Evolutionary conservation across 1,140 invertebrate genomes (phyloP).

Genomic region (Sarcophaga peregrina): DNA sequence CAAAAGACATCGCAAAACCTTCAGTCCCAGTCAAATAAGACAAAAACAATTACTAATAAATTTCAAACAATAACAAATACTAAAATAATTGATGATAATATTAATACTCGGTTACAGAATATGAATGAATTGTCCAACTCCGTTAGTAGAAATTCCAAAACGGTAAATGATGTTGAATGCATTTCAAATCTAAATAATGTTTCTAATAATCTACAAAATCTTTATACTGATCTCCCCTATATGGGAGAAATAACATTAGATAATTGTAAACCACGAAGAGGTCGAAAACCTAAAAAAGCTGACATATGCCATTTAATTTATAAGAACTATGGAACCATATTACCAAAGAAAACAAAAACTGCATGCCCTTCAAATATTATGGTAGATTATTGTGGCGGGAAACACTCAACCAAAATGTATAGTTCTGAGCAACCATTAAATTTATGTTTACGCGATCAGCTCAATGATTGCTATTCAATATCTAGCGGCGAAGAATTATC

Average conservation of each 20-base stretch:
- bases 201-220: conserved; percentile 57
- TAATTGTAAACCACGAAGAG: conserved; percentile 83
- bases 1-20: background rate
- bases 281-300: conserved; percentile 88
- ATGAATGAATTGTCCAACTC: background rate
- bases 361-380: background rate
- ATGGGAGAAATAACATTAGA: conserved; percentile 91
- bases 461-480: conserved; percentile 59
- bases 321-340: conserved; percentile 89
- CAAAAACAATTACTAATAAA: background rate
- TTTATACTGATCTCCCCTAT: conserved; percentile 86
- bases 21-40: background rate
- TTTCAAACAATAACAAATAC: background rate
- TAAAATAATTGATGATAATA: conserved; percentile 26
- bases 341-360: conserved; percentile 67
- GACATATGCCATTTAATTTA: conserved; percentile 92
- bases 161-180: background rate
- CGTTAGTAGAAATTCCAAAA: background rate
- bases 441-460: conserved; percentile 77
- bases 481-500: conserved; percentile 53
- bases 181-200: background rate
- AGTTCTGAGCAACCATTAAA: conserved; percentile 79
- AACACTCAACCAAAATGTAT: background rate
- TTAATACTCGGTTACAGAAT: conserved; percentile 39
- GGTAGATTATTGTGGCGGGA: conserved; percentile 50